Conservation (phyloP, 2,888 invertebrate genomes). For the Watsonalla cultraria region DNA sequence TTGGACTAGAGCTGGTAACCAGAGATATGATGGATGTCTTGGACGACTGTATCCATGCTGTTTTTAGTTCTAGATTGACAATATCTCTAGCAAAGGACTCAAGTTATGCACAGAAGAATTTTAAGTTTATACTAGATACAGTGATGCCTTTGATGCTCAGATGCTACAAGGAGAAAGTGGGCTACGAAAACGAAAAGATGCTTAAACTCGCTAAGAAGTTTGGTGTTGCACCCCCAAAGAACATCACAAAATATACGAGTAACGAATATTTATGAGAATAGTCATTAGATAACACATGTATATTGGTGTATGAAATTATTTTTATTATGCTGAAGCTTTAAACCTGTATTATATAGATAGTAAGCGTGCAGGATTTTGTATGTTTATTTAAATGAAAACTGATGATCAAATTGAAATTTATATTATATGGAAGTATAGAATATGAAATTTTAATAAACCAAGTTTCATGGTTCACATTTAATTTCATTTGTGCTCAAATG, state of each 20-base stretch:
- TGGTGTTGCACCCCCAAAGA: constrained; percentile 76
- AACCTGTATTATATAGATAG: constrained; percentile 73
- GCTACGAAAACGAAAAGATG: constrained; percentile 78
- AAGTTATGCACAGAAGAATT: constrained; percentile 80
- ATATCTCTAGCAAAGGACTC: constrained; percentile 67
- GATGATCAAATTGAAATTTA: constrained; percentile 68
- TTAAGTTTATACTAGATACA: constrained; percentile 83
- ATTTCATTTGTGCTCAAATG: constrained; percentile 42
- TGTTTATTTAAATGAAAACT: constrained; percentile 67
- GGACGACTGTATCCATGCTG: constrained; percentile 84
- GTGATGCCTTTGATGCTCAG: constrained; percentile 81
- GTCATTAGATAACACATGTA: constrained; percentile 31
- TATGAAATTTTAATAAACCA: constrained; percentile 74
- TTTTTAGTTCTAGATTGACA: constrained; percentile 86
- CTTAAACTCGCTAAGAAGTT: constrained; percentile 74
- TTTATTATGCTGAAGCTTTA: constrained; percentile 77
- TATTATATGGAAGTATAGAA: constrained; percentile 74
- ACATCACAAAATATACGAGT: constrained; percentile 83
- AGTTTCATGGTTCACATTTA: constrained; percentile 49
- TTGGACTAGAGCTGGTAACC: constrained; percentile 86
- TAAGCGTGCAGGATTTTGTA: constrained; percentile 75
- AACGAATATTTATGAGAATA: constrained; percentile 81
- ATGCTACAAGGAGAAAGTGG: constrained; percentile 79
- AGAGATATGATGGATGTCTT: constrained; percentile 86
- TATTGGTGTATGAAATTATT: constrained; percentile 60